Evolutionary conservation across 2,888 invertebrate genomes (phyloP).

Genomic region (Cephus spinipes): DNA sequence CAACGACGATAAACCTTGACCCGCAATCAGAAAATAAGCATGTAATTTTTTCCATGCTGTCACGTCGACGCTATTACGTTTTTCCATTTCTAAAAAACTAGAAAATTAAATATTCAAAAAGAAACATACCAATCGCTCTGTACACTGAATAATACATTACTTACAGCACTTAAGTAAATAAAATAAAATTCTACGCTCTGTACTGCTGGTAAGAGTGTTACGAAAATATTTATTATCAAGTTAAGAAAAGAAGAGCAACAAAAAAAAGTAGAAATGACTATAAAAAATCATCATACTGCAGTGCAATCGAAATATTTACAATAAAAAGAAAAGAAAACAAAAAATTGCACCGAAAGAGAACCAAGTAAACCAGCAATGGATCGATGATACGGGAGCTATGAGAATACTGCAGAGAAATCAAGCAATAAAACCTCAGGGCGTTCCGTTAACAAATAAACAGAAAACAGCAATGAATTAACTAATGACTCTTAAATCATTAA

Average conservation of each 20-base stretch:
- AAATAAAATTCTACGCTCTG: not conserved
- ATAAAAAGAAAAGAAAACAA: not conserved
- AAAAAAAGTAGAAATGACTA: not conserved
- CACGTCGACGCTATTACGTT: not conserved
- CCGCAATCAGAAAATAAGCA: not conserved
- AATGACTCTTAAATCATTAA: not conserved
- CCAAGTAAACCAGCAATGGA: not conserved
- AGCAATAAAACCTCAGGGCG: not conserved
- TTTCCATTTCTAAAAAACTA: not conserved
- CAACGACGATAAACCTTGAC: not conserved
- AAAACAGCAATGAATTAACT: not conserved
- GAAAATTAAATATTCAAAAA: not conserved
- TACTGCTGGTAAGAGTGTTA: not conserved
- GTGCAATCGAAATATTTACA: not conserved
- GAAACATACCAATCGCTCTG: not conserved
- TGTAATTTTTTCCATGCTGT: not conserved
- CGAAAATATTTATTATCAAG: not conserved
- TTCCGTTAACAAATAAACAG: not conserved
- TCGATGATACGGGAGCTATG: not conserved
- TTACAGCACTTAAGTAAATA: not conserved
- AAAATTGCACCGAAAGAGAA: not conserved
- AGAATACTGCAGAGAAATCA: not conserved
- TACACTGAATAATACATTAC: not conserved
- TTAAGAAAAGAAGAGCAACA: not conserved
- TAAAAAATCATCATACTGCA: not conserved